Base-by-base conservation (phyloP, 2,888 invertebrate species). In the Ormyrus nitidulus region DNA sequence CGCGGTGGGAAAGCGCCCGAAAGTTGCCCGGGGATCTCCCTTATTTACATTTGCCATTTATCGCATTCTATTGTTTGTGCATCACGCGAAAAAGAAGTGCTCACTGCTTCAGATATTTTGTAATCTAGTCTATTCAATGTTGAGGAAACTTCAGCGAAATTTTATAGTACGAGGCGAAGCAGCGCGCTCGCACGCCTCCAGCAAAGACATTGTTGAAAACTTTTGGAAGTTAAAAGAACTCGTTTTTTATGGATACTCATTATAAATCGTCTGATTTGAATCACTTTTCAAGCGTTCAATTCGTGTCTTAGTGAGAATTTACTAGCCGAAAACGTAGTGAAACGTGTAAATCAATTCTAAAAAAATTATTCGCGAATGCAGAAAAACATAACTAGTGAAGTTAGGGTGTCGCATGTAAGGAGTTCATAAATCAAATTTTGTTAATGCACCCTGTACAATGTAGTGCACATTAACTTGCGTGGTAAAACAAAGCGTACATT, bases 211-310 rank as follows among this genome's bases (percentile, higher is more conserved):
- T 66, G 51, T 51, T 75, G 46, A 68, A 19, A 13, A 56, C 1
- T 66, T 48, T 46, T 58, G 9, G 34, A 44, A 58, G 7, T 65
- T 54, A 51, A 66, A 13, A 34, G 34, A 34, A 65, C 13, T 51
- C 44, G 56, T 66, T 66, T 51, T 61, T 53, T 75, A 44, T 44
- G 6, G 51, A 68, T 53, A 59, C n/a, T 76, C 71, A 61, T 66
- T 8, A 34, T 4, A 71, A 76, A 54, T 0, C 49, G 34, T 58
- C 44, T 66, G 46, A 19, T 13, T 68, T 69, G 68, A 68, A 76
- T 68, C 61, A 76, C 61, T 76, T 76, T 76, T 76, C 68, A 53
- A 72, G n/a, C 19, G 19, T 61, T 8, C 2, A 34, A 51, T 71
- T 59, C 10, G n/a, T 51, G 48, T 71, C 34, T 13, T 59, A 49